A percentile compares a stretch with the other conserved stretches of the same genome.
These are phyloP conservation scores for Lathamus discolor DNA, from an alignment of 2,113 vertebrate genomes.

Conservation along the genomic window DNA sequence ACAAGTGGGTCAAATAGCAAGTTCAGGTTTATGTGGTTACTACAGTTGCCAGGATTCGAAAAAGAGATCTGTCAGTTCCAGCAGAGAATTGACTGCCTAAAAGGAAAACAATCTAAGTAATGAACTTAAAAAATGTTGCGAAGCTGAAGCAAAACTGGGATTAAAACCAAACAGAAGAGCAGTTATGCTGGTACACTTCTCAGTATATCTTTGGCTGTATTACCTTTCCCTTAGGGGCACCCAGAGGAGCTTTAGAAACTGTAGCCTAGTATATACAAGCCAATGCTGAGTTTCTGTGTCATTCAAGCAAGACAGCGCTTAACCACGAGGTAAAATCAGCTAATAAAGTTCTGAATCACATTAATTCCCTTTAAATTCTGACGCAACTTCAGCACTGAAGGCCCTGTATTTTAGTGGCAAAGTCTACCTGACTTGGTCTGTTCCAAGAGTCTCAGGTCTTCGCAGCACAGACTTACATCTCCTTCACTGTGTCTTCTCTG, in stretches of 20 bases:
- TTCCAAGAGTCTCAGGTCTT: background rate
- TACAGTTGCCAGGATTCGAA: background rate
- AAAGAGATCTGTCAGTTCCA: background rate
- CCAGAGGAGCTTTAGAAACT: background rate
- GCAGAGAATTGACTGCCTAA: background rate
- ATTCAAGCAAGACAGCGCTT: background rate
- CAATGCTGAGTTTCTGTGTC: background rate
- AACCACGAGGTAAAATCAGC: background rate
- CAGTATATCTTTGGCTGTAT: background rate
- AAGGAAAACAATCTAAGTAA: background rate
- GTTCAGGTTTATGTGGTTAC: background rate
- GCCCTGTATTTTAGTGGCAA: background rate
- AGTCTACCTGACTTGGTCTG: background rate
- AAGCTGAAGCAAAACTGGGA: background rate
- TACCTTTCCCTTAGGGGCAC: background rate
- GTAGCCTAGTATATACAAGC: background rate
- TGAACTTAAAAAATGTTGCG: background rate
- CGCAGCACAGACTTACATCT: rapidly evolving
- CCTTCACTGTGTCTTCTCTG: background rate
- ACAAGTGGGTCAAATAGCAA: background rate
- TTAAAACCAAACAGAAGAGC: background rate
- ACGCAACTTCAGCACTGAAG: background rate
- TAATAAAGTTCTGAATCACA: background rate
- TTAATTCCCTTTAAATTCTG: background rate
- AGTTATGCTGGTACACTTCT: background rate